Evolutionary conservation across 2,888 invertebrate species (phyloP).

Genomic region (Oligia fasciuncula): DNA sequence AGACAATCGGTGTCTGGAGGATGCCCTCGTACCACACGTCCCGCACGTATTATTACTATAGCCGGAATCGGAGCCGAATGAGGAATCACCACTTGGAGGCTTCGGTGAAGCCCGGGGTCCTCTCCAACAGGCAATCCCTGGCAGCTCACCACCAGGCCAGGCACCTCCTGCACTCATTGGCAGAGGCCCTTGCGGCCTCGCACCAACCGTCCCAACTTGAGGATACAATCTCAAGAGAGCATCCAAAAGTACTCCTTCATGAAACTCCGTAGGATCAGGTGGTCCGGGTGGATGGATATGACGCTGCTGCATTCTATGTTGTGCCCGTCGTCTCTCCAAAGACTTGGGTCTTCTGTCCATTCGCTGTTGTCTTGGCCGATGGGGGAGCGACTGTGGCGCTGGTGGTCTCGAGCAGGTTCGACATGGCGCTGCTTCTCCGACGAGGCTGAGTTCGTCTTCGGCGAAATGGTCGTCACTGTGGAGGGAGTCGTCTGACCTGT

Average conservation of each 20-base stretch:
- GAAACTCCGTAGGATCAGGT: constrained; percentile 94
- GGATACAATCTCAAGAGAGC: constrained; percentile 93
- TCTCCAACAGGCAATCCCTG: constrained; percentile 90
- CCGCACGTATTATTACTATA: constrained; percentile 95
- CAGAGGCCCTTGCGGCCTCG: constrained; percentile 85
- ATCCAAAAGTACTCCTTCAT: constrained; percentile 94
- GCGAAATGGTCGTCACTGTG: constrained; percentile 96
- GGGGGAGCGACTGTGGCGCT: constrained; percentile 88
- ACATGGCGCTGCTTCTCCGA: constrained; percentile 87
- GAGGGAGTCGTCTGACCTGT: constrained; percentile 90
- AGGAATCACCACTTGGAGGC: constrained; percentile 93
- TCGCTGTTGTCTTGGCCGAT: constrained; percentile 90
- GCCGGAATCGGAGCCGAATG: constrained; percentile 95
- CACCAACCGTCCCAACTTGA: constrained; percentile 92
- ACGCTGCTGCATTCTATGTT: constrained; percentile 86
- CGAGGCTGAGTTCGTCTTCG: constrained; percentile 93
- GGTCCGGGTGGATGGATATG: constrained; percentile 92
- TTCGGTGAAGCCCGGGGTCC: constrained; percentile 89
- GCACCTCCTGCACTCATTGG: constrained; percentile 91
- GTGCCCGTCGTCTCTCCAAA: constrained; percentile 87
- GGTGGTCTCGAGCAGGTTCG: constrained; percentile 88
- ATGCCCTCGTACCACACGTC: constrained; percentile 91
- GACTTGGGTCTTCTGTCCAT: constrained; percentile 90
- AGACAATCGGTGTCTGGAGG: constrained; percentile 87
- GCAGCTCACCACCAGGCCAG: constrained; percentile 92